Base-by-base conservation (phyloP, 2,888 invertebrate genomes). In the Macrostomum cliftonense region DNA sequence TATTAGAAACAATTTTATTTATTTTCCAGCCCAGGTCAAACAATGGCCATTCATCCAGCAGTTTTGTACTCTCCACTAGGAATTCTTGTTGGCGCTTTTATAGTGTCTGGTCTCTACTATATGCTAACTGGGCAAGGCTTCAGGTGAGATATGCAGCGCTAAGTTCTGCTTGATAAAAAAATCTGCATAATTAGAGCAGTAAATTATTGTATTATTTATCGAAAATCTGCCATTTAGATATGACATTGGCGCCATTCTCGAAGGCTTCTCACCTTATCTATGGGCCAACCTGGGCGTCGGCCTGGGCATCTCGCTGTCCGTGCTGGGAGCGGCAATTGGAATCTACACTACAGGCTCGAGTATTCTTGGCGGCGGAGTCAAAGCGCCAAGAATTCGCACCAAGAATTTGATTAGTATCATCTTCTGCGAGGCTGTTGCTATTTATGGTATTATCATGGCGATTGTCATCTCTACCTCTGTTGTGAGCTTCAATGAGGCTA, bases 381-480 rank as follows among this genome's bases (percentile, higher is more conserved):
- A 93, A 74, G 88, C 93, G 37, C 97, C 97, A 12, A 77, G 95
- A 63, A 97, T 99, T 71, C 88, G 93, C 73, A 97, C 97, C 50
- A 97, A 97, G 75, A 99, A 99, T 73, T 78, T 99, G 67, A 91
- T 97, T 67, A 95, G 93, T 46, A 91, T 97, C 61, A 97, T 97
- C 72, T 97, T 97, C 76, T 97, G 97, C 70, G 97, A 99, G 74
- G 97, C 97, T 57, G 97, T 97, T 2, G 97, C 97, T 56, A 97
- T 97, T 73, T 97, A 97, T 72, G 97, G 97, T 21, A 77, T 97
- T 55, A 97, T 97, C 64, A 89, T 93, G 62, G 93, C 97, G 43
- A 95, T 97, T 67, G 91, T 97, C 39, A 77, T 97, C 53, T 84
- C 28, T 28, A 28, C 28, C 28, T 28, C 28, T 28, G 28, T 28